Base-by-base conservation (phyloP, 2,888 invertebrate species). In the Drosophila kambysellisi region DNA sequence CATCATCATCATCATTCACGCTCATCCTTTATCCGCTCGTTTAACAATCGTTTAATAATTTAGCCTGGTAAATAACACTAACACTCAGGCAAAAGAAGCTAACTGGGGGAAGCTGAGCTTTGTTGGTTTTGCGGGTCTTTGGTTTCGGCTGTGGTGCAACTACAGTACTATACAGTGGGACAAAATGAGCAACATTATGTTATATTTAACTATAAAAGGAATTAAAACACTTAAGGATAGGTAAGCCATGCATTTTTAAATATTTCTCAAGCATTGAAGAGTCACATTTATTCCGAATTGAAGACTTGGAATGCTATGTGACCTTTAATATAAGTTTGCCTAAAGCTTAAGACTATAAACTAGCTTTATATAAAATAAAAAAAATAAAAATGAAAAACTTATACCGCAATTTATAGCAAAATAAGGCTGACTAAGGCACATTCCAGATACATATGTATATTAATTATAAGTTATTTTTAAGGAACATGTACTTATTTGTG, bases 11-110 rank as follows among this genome's bases (percentile, higher is more conserved):
- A 85, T 85, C 85, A 87, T 87, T 90, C 90, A 90, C 90, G 87
- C 87, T 90, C 90, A 87, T 87, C 89, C 85, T 86, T 86, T 86
- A 86, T 86, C 90, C 90, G 87, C 87, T 90, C 88, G 88, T 89
- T 91, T 88, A 90, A 90, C 91, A 90, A 90, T 90, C 91, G 91
- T 90, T 90, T 91, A 90, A 91, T 91, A 91, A 90, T 90, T 90
- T 90, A 89, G 91, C 86, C 90, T 91, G 91, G 91, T 91, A 91
- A 90, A 90, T 90, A 90, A 91, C 91, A 91, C 91, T 90, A 85
- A 88, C 85, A 89, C 85, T 86, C 81, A 74, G 77, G 35, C 76
- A 68, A n/a, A 30, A 56, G 59, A 54, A 69, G 53, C 68, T 39
- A 29, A 63, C 60, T 65, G 46, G 58, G 63, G 56, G 51, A 48